Percentiles rank a stretch among this genome's conserved stretches.
Conservation (phyloP, 2,113 vertebrate species). For the Phocoena phocoena region DNA sequence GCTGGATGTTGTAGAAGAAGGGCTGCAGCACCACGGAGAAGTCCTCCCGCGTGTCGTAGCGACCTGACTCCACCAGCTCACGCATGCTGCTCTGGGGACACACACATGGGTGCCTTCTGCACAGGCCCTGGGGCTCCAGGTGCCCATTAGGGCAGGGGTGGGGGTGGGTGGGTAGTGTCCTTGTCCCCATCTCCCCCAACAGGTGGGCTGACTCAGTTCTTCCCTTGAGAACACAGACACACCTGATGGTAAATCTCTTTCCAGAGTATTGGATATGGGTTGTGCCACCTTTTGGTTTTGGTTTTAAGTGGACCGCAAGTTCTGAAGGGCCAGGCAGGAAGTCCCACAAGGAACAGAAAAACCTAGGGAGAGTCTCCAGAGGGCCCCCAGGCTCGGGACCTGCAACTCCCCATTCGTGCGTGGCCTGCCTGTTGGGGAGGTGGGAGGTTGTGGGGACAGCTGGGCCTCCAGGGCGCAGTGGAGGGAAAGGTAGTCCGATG, state of each 20-base stretch:
- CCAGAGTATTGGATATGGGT: neutral
- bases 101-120: neutral
- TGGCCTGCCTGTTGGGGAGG: neutral
- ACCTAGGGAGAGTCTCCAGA: neutral
- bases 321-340: neutral
- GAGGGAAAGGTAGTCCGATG: neutral
- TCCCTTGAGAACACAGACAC: neutral
- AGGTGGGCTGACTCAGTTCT: neutral
- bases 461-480: neutral
- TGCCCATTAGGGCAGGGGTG: neutral
- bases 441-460: rapidly evolving
- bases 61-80: conserved; percentile 87
- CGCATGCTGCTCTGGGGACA: conserved; percentile 82
- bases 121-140: neutral
- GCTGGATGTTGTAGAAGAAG: conserved; percentile 81
- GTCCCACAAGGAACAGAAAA: neutral
- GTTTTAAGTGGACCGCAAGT: neutral
- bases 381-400: neutral
- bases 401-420: too few species aligned
- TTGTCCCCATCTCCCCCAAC: neutral
- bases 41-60: conserved; percentile 88
- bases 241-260: neutral
- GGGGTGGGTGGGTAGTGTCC: neutral
- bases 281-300: neutral
- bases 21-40: conserved; percentile 93